Percentiles rank a stretch among this genome's conserved stretches.
phyloP scores from a whole-genome alignment of 2,113 vertebrate genomes.

The Ellobius talpinus region DNA sequence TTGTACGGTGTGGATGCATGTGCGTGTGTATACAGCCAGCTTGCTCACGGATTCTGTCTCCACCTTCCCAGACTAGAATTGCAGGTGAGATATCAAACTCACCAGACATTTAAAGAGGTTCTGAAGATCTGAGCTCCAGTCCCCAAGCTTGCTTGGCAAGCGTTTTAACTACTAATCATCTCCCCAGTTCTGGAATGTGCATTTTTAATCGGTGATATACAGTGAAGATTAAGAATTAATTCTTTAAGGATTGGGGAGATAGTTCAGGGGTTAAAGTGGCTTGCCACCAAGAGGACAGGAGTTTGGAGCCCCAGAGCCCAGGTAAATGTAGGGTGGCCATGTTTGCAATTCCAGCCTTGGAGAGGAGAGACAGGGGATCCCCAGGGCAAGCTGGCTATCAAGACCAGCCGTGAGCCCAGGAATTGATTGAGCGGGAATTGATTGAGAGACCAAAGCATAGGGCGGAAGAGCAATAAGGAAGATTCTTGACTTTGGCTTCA shows the following conservation, averaged over 20 bases:
- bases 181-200: background rate
- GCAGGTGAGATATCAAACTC: background rate
- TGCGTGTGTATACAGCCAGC: background rate
- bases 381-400: background rate
- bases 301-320: background rate
- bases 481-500: too few relatives aligned
- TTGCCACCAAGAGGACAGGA: background rate
- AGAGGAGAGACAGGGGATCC: background rate
- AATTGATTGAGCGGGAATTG: too few relatives aligned
- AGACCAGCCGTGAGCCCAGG: background rate
- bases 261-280: background rate
- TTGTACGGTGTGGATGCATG: background rate
- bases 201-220: background rate
- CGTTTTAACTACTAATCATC: background rate
- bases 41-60: background rate
- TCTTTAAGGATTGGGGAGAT: background rate
- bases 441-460: background rate
- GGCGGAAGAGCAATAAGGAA: background rate
- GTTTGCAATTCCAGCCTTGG: background rate
- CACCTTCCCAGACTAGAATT: background rate
- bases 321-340: too few relatives aligned
- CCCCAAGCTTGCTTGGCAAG: background rate
- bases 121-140: too few relatives aligned
- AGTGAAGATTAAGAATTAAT: background rate
- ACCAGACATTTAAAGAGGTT: background rate